These are phyloP conservation scores for Diplosoma virens DNA, from an alignment of 23 tunicate genomes.

Conservation along the genomic window DNA sequence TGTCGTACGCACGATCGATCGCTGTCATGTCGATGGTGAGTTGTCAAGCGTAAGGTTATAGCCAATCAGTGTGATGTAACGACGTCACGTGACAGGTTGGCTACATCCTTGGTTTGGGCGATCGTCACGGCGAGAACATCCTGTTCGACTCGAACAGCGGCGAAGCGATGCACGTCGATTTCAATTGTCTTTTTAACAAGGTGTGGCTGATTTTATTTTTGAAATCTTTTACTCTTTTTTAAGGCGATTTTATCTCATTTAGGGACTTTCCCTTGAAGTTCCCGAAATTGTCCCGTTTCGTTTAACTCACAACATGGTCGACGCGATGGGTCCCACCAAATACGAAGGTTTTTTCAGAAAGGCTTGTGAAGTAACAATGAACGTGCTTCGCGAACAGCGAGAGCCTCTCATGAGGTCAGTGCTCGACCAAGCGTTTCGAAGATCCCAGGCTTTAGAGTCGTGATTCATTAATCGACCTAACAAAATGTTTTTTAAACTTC, in stretches of 20 bases:
- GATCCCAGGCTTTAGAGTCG: too few species aligned
- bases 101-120: slow-evolving; percentile 86
- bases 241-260: neutral
- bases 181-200: slow-evolving; percentile 83
- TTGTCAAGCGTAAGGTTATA: too few species aligned
- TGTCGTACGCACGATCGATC: slow-evolving; percentile 82
- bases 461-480: too few species aligned
- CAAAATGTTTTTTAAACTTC: too few species aligned
- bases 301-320: slow-evolving; percentile 87
- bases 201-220: slow-evolving; percentile 16
- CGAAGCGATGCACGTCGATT: slow-evolving; percentile 94
- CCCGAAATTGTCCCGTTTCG: slow-evolving; percentile 97
- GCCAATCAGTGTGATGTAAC: too few species aligned
- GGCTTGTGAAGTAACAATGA: slow-evolving; percentile 94
- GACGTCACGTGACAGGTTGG: too few species aligned
- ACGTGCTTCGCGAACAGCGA: slow-evolving; percentile 75
- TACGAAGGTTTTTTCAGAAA: slow-evolving; percentile 89
- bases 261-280: slow-evolving; percentile 82
- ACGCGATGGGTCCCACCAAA: slow-evolving; percentile 92
- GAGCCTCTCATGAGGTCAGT: slow-evolving; percentile 92
- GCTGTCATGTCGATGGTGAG: slow-evolving; percentile 96
- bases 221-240: neutral
- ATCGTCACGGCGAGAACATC: slow-evolving; percentile 93
- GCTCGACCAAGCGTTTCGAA: neutral
- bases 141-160: slow-evolving; percentile 87